Percentiles rank a stretch among this genome's conserved stretches.
Evolutionary conservation across 1,140 invertebrate species (phyloP).

Genomic region (Scaptomyza graminum): DNA sequence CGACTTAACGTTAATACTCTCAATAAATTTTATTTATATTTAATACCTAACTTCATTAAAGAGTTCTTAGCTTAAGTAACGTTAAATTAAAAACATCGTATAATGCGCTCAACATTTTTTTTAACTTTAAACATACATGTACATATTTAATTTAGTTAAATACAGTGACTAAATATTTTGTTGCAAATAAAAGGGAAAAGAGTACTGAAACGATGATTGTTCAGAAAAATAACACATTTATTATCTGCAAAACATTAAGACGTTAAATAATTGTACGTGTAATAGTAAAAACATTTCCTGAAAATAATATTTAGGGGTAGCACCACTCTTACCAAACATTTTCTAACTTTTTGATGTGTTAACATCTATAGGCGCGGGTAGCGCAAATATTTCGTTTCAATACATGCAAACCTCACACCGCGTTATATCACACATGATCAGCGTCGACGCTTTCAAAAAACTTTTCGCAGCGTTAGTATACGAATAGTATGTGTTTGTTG

Average conservation of each 20-base stretch:
- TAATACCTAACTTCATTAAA: constrained; percentile 40
- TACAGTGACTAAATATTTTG: constrained; percentile 78
- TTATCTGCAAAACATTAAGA: constrained; percentile 69
- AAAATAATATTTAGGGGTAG: neutral
- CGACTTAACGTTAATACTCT: too few species aligned
- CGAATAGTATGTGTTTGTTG: too few species aligned
- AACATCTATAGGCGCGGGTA: too few species aligned
- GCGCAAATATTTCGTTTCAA: too few species aligned
- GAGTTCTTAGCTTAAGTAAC: constrained; percentile 33
- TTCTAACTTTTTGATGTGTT: too few species aligned
- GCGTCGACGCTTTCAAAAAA: too few species aligned
- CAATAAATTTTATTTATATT: too few species aligned
- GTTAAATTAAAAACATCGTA: constrained; percentile 51
- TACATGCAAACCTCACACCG: too few species aligned
- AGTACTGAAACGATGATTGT: constrained; percentile 62
- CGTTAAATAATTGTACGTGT: constrained; percentile 55
- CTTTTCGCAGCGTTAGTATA: too few species aligned
- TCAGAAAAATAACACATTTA: constrained; percentile 34
- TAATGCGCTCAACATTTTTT: constrained; percentile 42
- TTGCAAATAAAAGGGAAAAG: constrained; percentile 73
- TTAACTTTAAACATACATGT: constrained; percentile 59
- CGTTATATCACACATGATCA: too few species aligned
- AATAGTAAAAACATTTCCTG: constrained; percentile 48
- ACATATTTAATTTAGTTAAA: constrained; percentile 80
- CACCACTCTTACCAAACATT: too few species aligned